Evolutionary conservation across 2,113 vertebrate genomes (phyloP).

Genomic region (Sardina pilchardus): DNA sequence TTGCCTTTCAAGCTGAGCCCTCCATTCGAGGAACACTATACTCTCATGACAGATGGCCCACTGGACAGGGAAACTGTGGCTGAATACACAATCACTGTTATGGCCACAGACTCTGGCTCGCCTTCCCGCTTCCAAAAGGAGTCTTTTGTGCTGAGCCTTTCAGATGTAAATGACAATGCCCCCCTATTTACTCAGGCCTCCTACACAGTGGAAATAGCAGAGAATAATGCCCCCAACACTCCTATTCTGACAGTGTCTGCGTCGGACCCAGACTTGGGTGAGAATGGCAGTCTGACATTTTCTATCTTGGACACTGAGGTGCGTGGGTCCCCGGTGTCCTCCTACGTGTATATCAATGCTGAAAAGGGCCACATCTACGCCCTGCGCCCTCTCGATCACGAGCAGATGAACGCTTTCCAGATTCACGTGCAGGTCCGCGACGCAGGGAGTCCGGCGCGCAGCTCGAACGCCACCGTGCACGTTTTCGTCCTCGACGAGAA

Average conservation of each 20-base stretch:
- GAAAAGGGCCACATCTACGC: constrained; percentile 71
- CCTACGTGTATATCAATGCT: constrained; percentile 73
- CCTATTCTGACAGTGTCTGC: constrained; percentile 72
- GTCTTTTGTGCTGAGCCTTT: constrained; percentile 68
- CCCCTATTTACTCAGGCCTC: constrained; percentile 70
- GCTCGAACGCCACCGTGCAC: constrained; percentile 67
- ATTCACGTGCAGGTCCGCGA: constrained; percentile 72
- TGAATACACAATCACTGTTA: constrained; percentile 66
- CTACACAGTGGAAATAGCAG: constrained; percentile 70
- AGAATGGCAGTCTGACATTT: constrained; percentile 71
- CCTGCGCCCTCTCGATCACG: constrained; percentile 68
- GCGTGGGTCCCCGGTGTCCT: constrained; percentile 65
- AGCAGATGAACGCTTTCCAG: constrained; percentile 72
- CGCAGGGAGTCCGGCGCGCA: constrained; percentile 64
- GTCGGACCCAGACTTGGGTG: constrained; percentile 70
- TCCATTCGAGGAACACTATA: constrained; percentile 73
- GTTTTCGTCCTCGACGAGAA: constrained; percentile 77
- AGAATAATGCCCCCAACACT: constrained; percentile 75
- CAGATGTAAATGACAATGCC: constrained; percentile 78
- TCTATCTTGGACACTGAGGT: constrained; percentile 65
- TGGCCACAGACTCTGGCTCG: constrained; percentile 74
- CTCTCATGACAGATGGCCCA: constrained; percentile 68
- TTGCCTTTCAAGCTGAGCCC: constrained; percentile 71
- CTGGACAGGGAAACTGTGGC: constrained; percentile 58
- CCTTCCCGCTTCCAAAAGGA: constrained; percentile 68